Base-by-base conservation (phyloP, 2,888 invertebrate genomes). In the Oxycera nigricornis region DNA sequence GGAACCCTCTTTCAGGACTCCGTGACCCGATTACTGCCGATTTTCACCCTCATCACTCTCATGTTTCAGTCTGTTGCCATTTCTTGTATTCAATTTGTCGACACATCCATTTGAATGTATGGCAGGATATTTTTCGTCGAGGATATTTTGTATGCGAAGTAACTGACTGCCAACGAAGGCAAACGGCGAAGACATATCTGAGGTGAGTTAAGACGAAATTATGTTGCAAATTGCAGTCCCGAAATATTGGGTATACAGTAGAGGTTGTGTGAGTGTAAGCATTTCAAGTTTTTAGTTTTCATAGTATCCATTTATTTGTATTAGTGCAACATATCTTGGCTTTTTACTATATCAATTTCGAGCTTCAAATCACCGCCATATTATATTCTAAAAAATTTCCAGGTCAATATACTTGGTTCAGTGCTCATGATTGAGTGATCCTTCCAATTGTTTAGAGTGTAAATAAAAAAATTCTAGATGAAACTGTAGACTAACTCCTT, bases 31-130 rank as follows among this genome's bases (percentile, higher is more conserved):
- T 67, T 39, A 9, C 39, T 14, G 9, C 46, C 26, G 14, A 24
- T 24, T 26, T 11, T 31, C 26, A 17, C 20, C 52, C 50, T 17
- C 20, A 26, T n/a, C 20, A 28, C n/a, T 20, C 22, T 46, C 31
- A 41, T 57, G 11, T 41, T 28, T 57, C 57, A 72, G 61, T 46
- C 57, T 50, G 70, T 26, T 65, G 74, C 65, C 62, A 72, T 72
- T 72, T 65, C 72, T 75, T 75, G 75, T 75, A 75, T 75, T 75
- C 75, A 73, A 75, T 75, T 75, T 75, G 72, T 67, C 65, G 73
- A 57, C 73, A 59, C 61, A 67, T 75, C 67, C 59, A 73, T 75
- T 75, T 67, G 55, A 67, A 73, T 67, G 65, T 55, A 73, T 73
- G 67, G 72, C 67, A 65, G 59, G 75, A 72, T 62, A 75, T 75